Conservation (phyloP, 2,113 vertebrate species). For the Paraplagusia blochii region DNA sequence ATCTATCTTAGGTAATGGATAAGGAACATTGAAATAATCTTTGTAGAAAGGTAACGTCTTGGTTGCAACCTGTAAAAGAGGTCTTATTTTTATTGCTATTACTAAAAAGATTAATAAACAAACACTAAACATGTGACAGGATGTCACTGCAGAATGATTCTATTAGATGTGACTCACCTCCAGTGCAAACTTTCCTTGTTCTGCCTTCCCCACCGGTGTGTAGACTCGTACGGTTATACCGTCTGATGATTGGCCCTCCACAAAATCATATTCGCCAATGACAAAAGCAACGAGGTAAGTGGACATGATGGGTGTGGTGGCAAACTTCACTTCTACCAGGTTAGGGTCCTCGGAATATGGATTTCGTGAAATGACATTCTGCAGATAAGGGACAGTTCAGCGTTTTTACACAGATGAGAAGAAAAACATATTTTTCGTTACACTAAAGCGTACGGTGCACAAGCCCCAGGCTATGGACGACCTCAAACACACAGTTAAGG, state of each 20-base stretch:
- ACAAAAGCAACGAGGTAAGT: conserved; percentile 97
- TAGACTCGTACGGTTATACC: conserved; percentile 92
- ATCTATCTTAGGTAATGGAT: conserved; percentile 99
- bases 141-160: too few relatives aligned
- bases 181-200: conserved; percentile 96
- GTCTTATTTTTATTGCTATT: neutral
- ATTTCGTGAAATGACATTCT: conserved; percentile 91
- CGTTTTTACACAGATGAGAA: too few relatives aligned
- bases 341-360: conserved; percentile 89
- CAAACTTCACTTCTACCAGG: conserved; percentile 93
- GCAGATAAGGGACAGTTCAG: neutral
- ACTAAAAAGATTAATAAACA: too few relatives aligned
- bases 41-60: conserved; percentile 99
- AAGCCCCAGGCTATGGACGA: too few relatives aligned
- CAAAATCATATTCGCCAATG: conserved; percentile 95
- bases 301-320: conserved; percentile 92
- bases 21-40: conserved; percentile 98
- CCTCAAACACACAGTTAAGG: too few relatives aligned
- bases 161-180: conserved; percentile 83
- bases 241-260: conserved; percentile 91
- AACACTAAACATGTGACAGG: too few relatives aligned
- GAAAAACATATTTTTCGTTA: too few relatives aligned
- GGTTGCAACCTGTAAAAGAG: conserved; percentile 86
- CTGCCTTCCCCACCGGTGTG: conserved; percentile 92
- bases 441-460: too few relatives aligned